These are phyloP conservation scores for Drosophila affinis DNA, from an alignment of 2,888 invertebrate genomes.

Conservation along the genomic window DNA sequence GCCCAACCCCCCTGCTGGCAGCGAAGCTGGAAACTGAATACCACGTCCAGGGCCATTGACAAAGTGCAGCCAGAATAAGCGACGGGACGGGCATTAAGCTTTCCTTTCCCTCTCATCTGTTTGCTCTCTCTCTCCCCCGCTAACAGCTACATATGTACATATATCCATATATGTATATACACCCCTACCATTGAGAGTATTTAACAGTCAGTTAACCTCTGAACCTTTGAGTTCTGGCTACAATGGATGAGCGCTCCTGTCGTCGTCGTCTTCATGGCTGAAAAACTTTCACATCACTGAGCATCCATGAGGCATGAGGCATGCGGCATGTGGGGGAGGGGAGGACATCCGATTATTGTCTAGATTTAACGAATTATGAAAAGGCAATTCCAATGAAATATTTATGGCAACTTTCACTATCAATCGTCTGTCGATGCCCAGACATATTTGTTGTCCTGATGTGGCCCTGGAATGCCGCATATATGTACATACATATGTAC, in stretches of 20 bases:
- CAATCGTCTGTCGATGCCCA: background rate
- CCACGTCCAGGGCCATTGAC: background rate
- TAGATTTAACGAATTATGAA: slow-evolving; percentile 54
- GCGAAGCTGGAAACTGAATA: background rate
- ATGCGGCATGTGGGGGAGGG: too few species aligned
- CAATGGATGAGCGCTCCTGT: slow-evolving; percentile 5
- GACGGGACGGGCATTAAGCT: background rate
- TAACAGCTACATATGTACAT: background rate
- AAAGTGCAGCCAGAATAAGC: background rate
- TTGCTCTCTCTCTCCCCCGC: background rate
- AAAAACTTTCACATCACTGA: slow-evolving; percentile 34
- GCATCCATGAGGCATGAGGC: slow-evolving; percentile 12
- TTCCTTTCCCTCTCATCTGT: background rate
- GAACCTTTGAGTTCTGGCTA: slow-evolving; percentile 3
- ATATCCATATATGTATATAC: background rate
- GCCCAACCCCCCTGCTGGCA: background rate
- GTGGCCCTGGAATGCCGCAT: background rate
- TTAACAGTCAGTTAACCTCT: slow-evolving; percentile 25
- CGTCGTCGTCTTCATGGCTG: slow-evolving; percentile 4
- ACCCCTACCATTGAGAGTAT: background rate
- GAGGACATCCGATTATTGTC: slow-evolving; percentile 43
- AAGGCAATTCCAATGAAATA: slow-evolving; percentile 66
- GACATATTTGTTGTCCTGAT: slow-evolving; percentile 20
- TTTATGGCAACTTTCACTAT: slow-evolving; percentile 43
- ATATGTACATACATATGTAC: background rate